A percentile compares a stretch with the other conserved stretches of the same genome.
Evolutionary conservation across 2,888 invertebrate species (phyloP).

Genomic region (Monochamus alternatus): DNA sequence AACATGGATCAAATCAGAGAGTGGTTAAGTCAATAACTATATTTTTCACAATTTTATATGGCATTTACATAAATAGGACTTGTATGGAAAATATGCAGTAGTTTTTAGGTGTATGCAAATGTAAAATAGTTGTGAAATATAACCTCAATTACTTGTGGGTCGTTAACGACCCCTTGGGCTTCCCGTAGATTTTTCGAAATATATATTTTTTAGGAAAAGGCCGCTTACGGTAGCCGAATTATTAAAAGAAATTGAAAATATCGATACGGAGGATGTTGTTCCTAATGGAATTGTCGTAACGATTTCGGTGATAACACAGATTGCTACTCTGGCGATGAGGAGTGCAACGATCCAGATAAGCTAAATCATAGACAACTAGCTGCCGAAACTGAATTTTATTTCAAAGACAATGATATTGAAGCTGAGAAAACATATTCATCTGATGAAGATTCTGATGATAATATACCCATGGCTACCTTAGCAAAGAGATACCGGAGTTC

Average conservation of each 20-base stretch:
- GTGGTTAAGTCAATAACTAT: constrained; percentile 15
- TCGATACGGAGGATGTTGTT: neutral
- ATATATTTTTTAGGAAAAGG: constrained; percentile 12
- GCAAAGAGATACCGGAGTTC: constrained; percentile 17
- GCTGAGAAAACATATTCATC: neutral
- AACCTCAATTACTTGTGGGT: constrained; percentile 7
- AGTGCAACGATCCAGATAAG: constrained; percentile 32
- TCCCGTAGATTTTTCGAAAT: constrained; percentile 2
- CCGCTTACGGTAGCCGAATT: constrained; percentile 9
- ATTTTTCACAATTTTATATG: constrained; percentile 15
- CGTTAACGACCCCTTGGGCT: constrained; percentile 7
- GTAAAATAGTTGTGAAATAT: constrained; percentile 11
- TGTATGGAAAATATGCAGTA: constrained; percentile 5
- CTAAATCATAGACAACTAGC: constrained; percentile 20
- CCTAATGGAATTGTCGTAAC: constrained; percentile 30
- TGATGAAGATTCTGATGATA: constrained; percentile 27
- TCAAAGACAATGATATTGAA: constrained; percentile 18
- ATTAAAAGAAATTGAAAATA: constrained; percentile 8
- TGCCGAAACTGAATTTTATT: constrained; percentile 30
- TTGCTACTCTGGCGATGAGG: constrained; percentile 38
- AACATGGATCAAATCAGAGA: neutral
- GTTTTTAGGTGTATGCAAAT: constrained; percentile 7
- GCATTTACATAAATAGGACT: neutral
- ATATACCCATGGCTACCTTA: constrained; percentile 26
- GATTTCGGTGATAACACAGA: constrained; percentile 15